Percentiles rank a stretch among this genome's conserved stretches.
phyloP scores from a whole-genome alignment of 2,888 invertebrate genomes.

The Drosophila nigritarsus region DNA sequence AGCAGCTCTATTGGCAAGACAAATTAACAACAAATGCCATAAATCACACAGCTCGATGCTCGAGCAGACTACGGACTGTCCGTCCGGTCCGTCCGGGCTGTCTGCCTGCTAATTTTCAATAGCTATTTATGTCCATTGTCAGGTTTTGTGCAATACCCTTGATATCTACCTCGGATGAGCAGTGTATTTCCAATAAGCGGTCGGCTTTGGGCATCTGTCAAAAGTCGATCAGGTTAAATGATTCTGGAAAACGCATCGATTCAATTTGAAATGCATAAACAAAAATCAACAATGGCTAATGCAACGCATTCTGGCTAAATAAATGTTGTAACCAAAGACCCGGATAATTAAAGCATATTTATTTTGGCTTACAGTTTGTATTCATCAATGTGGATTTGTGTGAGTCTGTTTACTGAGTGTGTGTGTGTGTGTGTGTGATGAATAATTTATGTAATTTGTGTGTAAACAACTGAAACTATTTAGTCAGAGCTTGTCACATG shows the following conservation, averaged over 20 bases:
- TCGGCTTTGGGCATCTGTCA: conserved; percentile 33
- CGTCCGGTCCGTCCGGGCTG: neutral
- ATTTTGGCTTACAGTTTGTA: conserved; percentile 38
- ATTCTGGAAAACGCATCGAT: conserved; percentile 51
- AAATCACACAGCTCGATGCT: conserved; percentile 65
- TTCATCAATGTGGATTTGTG: neutral
- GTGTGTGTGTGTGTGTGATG: conserved; percentile 11
- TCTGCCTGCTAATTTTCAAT: conserved; percentile 52
- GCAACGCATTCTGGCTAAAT: conserved; percentile 15
- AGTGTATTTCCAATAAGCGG: conserved; percentile 26
- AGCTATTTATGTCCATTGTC: conserved; percentile 46
- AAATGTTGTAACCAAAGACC: conserved; percentile 18
- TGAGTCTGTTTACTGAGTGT: neutral
- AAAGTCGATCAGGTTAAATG: conserved; percentile 42
- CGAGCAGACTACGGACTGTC: conserved; percentile 1
- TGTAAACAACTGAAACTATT: conserved; percentile 51
- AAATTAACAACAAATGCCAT: conserved; percentile 77
- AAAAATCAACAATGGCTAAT: conserved; percentile 7
- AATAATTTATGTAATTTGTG: conserved; percentile 58
- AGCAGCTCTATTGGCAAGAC: conserved; percentile 53
- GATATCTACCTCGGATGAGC: conserved; percentile 34
- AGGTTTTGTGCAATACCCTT: conserved; percentile 15
- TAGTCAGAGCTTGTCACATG: conserved; percentile 60
- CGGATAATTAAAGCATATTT: conserved; percentile 56
- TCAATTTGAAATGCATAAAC: conserved; percentile 48